phyloP scores from a whole-genome alignment of 2,113 vertebrate genomes.

The Apeltes quadracus region DNA sequence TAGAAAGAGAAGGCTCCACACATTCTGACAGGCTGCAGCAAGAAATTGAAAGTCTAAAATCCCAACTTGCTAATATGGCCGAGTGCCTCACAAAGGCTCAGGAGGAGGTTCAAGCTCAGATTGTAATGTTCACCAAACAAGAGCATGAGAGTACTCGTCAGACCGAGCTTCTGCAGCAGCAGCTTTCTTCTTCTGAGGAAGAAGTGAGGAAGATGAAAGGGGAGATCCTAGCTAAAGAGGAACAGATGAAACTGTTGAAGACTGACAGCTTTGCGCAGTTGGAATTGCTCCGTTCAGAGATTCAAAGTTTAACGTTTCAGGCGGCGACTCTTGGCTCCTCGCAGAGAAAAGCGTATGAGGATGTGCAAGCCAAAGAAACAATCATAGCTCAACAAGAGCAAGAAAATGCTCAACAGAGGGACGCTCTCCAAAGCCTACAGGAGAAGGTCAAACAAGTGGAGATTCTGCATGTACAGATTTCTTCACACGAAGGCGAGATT shows the following conservation, averaged over 20 bases:
- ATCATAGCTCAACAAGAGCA: constrained; percentile 30
- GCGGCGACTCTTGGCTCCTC: constrained; percentile 68
- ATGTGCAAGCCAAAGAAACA: constrained; percentile 69
- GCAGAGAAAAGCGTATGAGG: constrained; percentile 67
- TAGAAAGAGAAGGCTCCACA: constrained; percentile 53
- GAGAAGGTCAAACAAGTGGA: constrained; percentile 33
- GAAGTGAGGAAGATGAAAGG: constrained; percentile 25
- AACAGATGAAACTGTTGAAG: constrained; percentile 18
- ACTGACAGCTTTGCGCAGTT: constrained; percentile 12
- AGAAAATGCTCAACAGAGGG: constrained; percentile 15
- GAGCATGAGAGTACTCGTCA: constrained; percentile 45
- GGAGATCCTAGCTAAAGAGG: constrained; percentile 47
- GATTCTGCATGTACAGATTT: constrained; percentile 21
- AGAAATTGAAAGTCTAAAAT: constrained; percentile 66
- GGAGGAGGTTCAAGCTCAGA: constrained; percentile 34
- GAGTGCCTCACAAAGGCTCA: constrained; percentile 55
- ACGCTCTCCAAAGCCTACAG: constrained; percentile 20
- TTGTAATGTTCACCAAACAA: constrained; percentile 2
- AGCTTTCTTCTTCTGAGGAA: constrained; percentile 33
- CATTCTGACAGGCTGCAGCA: constrained; percentile 42
- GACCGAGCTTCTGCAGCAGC: constrained; percentile 67
- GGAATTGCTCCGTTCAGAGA: constrained; percentile 42
- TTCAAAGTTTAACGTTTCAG: constrained; percentile 75
- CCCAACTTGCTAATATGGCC: constrained; percentile 61
- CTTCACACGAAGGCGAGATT: constrained; percentile 20